Percentiles rank a stretch among this genome's conserved stretches.
These are phyloP conservation scores for Enteromius viviparus DNA, from an alignment of 2,797 vertebrate species.

Conservation along the genomic window DNA sequence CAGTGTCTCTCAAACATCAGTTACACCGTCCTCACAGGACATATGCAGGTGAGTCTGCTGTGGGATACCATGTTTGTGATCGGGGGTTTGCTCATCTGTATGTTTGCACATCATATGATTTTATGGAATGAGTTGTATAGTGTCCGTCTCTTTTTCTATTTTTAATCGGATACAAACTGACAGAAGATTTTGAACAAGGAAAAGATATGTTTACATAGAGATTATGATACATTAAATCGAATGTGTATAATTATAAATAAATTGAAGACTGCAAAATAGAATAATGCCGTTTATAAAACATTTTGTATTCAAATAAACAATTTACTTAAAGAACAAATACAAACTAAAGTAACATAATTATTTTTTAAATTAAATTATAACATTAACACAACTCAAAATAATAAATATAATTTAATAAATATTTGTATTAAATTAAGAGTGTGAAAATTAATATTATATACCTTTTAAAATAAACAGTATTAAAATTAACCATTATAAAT, in stretches of 20 bases:
- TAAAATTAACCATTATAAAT: neutral
- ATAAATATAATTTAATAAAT: neutral
- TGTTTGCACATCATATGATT: neutral
- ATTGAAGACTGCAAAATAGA: neutral
- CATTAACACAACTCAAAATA: neutral
- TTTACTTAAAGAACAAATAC: neutral
- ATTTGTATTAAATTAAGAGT: neutral
- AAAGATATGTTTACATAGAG: neutral
- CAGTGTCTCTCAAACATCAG: constrained; percentile 83
- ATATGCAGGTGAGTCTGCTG: constrained; percentile 87
- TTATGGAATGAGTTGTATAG: neutral
- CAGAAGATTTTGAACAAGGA: neutral
- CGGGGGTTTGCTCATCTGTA: constrained; percentile 6
- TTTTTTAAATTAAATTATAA: neutral
- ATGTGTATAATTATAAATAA: neutral
- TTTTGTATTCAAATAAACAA: neutral
- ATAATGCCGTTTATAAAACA: neutral
- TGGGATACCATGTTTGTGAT: constrained; percentile 9
- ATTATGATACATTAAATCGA: neutral
- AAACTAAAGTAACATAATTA: neutral
- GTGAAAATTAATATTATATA: neutral
- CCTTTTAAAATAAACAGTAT: neutral
- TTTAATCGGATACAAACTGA: neutral
- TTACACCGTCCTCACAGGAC: constrained; percentile 91
- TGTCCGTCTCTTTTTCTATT: neutral